phyloP scores from a whole-genome alignment of 2,888 invertebrate species.

The Volucella bombylans region DNA sequence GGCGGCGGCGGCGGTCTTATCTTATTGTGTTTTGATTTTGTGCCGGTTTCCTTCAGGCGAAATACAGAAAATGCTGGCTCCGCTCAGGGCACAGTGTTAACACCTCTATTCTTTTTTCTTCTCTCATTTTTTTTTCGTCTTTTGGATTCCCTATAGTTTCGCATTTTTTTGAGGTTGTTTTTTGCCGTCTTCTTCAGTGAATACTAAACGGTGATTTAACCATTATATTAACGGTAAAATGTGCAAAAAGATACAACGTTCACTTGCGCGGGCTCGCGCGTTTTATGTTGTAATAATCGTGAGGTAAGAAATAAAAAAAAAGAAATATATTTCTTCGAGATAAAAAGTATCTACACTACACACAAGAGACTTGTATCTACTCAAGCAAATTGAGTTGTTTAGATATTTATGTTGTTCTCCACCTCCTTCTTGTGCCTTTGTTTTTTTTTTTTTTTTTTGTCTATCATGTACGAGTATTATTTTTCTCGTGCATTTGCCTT shows the following conservation, averaged over 20 bases:
- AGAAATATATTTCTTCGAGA: constrained; percentile 4
- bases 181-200: constrained; percentile 43
- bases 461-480: not conserved
- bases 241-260: constrained; percentile 73
- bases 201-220: constrained; percentile 79
- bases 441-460: not conserved
- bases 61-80: constrained; percentile 24
- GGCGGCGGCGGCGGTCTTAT: constrained; percentile 8
- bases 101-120: constrained; percentile 33
- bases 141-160: too few species aligned
- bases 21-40: constrained; percentile 42
- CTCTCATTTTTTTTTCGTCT: not conserved
- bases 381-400: constrained; percentile 58
- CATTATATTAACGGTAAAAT: constrained; percentile 79
- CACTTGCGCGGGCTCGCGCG: constrained; percentile 30
- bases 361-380: constrained; percentile 20
- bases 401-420: constrained; percentile 31
- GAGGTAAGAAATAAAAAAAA: not conserved
- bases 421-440: not conserved
- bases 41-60: constrained; percentile 28
- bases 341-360: constrained; percentile 26
- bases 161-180: too few species aligned
- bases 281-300: constrained; percentile 51
- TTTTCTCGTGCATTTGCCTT: constrained; percentile 15
- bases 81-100: constrained; percentile 45